Evolutionary conservation across 2,888 invertebrate genomes (phyloP), one percentile per base, ranked within the genome.

Genomic region (Drosophila macrothrix): DNA sequence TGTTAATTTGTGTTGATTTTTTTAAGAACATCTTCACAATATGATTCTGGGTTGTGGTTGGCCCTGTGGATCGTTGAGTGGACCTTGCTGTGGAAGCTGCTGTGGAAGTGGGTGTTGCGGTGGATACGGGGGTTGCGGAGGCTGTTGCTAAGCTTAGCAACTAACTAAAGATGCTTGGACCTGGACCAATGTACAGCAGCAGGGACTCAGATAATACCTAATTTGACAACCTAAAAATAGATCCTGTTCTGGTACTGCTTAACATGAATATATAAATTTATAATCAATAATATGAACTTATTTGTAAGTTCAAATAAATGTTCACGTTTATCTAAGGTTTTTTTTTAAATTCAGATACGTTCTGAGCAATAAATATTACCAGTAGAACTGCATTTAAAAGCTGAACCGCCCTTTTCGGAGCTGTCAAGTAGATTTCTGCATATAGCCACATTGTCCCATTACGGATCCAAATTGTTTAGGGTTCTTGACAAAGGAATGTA

Each of bases 31-130:
- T 29, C 41, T 46, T 4, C 60, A 58, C 41, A 35, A 49, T 35
- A 49, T 70, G 81, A 63, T 82, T 61, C 58, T 81, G 12, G 77
- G 84, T n/a, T 82, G 83, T 65, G 83, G 83, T 41, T 83, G 80
- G 39, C 77, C 76, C n/a, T 80, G 83, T 33, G 80, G 80, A 46
- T 79, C 67, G 0, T 66, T 78, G 33, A 82, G 79, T 22, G 86
- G 86, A n/a, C 85, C 85, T 3, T 73, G 80, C 58, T 79, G 46
- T 10, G 41, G 66, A 19, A 46, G 76, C 10, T 59, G 68, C 41
- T 77, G 63, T 31, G 60, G 43, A 7, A 41, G 64, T 16, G 29
- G 73, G 2, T 60, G 50, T 37, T 35, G 39, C 4, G 28, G 76
- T 16, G 61, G 68, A 3, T 56, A 6, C 25, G 28, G 56, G 2